Conservation (phyloP, 1,140 invertebrate species). For the Aphelenchoides fujianensis region DNA sequence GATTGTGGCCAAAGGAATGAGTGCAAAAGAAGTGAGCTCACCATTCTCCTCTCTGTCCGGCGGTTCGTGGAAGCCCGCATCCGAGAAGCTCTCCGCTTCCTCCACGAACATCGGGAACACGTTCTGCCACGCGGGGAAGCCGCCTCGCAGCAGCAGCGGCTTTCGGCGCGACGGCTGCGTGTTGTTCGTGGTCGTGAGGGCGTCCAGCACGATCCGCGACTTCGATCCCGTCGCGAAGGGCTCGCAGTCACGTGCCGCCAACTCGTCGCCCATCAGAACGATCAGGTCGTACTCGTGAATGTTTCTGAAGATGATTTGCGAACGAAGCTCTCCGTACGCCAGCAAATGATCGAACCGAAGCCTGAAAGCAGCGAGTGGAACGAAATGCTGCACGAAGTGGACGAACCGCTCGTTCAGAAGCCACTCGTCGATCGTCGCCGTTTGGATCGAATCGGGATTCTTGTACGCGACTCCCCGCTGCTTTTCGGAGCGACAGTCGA, state of each 20-base stretch:
- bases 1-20: too few species aligned
- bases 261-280: conserved; percentile 27
- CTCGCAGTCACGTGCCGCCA: not conserved
- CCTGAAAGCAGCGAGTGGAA: not conserved
- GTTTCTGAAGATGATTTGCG: not conserved
- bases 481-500: conserved; percentile 3
- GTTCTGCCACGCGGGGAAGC: conserved; percentile 21
- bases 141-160: conserved; percentile 18
- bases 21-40: not conserved
- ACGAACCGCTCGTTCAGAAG: not conserved
- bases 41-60: not conserved
- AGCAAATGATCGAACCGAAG: conserved; percentile 9
- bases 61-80: not conserved
- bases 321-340: not conserved
- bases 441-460: not conserved
- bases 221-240: conserved; percentile 1
- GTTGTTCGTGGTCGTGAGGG: conserved; percentile 18
- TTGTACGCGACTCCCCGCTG: not conserved
- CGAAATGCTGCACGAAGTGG: not conserved
- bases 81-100: not conserved
- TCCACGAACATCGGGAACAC: conserved; percentile 16
- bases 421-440: not conserved
- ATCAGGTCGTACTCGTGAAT: conserved; percentile 24
- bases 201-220: not conserved
- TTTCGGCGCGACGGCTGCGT: not conserved